Base-by-base conservation (phyloP, 2,888 invertebrate genomes). In the Drosophila rellima region DNA sequence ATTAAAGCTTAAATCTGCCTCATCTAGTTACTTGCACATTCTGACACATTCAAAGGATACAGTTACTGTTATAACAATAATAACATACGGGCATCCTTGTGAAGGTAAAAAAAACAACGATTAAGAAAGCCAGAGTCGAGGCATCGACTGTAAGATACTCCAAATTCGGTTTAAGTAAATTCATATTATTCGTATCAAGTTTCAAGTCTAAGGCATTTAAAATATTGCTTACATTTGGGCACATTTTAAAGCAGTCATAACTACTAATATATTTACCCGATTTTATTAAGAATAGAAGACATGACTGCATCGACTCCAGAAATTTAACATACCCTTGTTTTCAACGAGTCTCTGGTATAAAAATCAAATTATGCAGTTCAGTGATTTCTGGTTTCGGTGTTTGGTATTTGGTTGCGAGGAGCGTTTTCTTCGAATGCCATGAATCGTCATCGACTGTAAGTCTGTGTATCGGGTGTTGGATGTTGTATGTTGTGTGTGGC, bases 351-450 rank as follows among this genome's bases (percentile, higher is more conserved):
- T 7, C 31, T 33, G 33, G 33, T 33, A 48, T 17, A 48, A 83
- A 90, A 91, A 91, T 92, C 89, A 90, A 91, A 91, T 91, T 90
- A 92, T 83, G 89, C 88, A 90, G 90, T 82, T 91, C 91, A 90
- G 80, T 91, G 91, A 90, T 90, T 91, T 90, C 87, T 84, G 87
- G 84, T 90, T 83, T 87, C 84, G 86, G 73, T 89, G 70, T 87
- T 90, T 78, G 80, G 62, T 81, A 69, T 78, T 82, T 82, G 75
- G 66, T 74, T 72, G 61, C 65, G 13, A 33, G 11, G 15, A 54
- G 35, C 42, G 39, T 61, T 64, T 47, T 51, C 56, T 31, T 33
- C 17, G 52, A 8, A 48, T 61, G 52, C 37, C 63, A 42, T 6
- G 31, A 45, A 31, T 40, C 26, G 17, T 7, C 7, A 23, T n/a